These are phyloP conservation scores for Chroicocephalus ridibundus DNA, from an alignment of 2,113 vertebrate species.

Conservation along the genomic window DNA sequence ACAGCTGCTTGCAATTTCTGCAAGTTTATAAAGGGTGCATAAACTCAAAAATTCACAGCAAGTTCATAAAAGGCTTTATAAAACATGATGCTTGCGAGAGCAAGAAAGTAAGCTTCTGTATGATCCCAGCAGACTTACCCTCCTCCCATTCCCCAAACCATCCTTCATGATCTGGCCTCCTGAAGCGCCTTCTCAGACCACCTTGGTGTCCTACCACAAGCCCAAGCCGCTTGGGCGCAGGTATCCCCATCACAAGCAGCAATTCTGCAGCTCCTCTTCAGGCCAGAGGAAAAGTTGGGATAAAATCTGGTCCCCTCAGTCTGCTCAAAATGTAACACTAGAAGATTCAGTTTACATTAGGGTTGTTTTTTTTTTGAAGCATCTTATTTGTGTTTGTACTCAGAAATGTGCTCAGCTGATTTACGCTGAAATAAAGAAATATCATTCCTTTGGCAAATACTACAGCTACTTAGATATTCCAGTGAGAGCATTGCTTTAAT, in stretches of 20 bases:
- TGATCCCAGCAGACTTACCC: neutral
- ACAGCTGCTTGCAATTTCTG: neutral
- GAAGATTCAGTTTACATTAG: neutral
- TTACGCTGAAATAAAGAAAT: neutral
- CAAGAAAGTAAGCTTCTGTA: neutral
- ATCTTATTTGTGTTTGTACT: neutral
- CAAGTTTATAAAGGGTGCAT: neutral
- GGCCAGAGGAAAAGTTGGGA: neutral
- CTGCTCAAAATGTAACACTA: neutral
- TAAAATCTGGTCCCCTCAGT: accelerated
- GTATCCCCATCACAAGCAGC: accelerated
- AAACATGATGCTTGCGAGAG: neutral
- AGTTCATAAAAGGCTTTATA: neutral
- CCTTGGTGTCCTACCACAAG: neutral
- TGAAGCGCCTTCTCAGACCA: neutral
- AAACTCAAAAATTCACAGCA: neutral
- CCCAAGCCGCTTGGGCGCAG: neutral
- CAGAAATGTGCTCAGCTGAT: neutral
- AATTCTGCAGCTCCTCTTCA: neutral
- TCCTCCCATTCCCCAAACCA: neutral
- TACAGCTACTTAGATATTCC: neutral
- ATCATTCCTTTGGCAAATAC: neutral
- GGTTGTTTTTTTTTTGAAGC: neutral
- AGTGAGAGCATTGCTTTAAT: neutral
- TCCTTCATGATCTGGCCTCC: neutral